These are phyloP conservation scores for Hoplias malabaricus DNA, from an alignment of 2,113 vertebrate genomes.

Conservation along the genomic window DNA sequence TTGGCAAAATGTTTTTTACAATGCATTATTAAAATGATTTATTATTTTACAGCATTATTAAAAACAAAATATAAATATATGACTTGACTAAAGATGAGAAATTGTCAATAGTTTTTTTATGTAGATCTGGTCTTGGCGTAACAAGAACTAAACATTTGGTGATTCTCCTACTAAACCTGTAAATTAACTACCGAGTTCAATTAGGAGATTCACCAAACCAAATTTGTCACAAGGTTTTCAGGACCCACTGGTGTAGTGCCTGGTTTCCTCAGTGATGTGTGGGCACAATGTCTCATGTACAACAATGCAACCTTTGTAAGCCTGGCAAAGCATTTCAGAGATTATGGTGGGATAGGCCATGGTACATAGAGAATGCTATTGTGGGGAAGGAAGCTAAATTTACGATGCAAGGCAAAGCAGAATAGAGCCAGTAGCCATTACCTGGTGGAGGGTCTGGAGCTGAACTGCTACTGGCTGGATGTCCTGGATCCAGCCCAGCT, in stretches of 20 bases:
- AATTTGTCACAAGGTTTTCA: not conserved
- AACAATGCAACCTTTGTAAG: constrained; percentile 3
- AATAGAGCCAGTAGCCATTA: constrained; percentile 35
- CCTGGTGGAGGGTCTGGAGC: constrained; percentile 59
- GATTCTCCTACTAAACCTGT: not conserved
- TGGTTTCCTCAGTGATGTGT: not conserved
- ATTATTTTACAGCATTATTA: no score
- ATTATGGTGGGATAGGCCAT: constrained; percentile 25
- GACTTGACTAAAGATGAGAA: no score
- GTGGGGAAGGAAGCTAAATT: constrained; percentile 22
- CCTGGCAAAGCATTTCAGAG: constrained; percentile 20
- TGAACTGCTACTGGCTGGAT: constrained; percentile 45
- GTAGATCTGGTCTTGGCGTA: no score
- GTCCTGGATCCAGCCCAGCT: constrained; percentile 49
- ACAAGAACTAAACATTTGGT: no score
- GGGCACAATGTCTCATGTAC: constrained; percentile 14
- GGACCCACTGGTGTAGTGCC: not conserved
- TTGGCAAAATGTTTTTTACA: not conserved
- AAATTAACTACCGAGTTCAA: not conserved
- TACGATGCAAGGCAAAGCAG: constrained; percentile 29
- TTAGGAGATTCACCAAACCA: not conserved
- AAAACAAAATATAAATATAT: no score
- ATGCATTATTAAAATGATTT: not conserved
- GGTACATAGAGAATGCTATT: not conserved
- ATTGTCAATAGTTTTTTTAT: no score